Conservation (phyloP, 1,140 invertebrate genomes). For the Globodera rostochiensis region DNA sequence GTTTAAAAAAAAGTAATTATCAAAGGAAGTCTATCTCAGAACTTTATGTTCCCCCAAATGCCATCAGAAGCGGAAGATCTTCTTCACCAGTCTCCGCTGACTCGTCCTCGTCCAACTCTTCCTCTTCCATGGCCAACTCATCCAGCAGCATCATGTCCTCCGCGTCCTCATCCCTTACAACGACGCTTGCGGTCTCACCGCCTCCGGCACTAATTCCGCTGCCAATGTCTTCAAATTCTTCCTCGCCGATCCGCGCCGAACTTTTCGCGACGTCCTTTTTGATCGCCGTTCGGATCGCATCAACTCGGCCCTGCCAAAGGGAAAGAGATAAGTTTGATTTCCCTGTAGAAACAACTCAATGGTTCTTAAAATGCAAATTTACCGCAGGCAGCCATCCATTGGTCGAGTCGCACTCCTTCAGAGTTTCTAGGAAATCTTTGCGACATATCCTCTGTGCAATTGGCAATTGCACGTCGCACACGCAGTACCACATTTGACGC, state of each 20-base stretch:
- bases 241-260: constrained; percentile 29
- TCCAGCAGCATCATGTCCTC: constrained; percentile 6
- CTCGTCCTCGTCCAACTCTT: constrained; percentile 20
- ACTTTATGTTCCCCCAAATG: no score
- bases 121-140: constrained; percentile 14
- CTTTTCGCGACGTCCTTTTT: constrained; percentile 57
- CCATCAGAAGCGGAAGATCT: neutral
- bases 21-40: no score
- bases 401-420: constrained; percentile 29
- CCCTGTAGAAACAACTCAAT: neutral
- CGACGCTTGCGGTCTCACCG: neutral
- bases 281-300: constrained; percentile 54
- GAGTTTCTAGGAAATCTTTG: constrained; percentile 23
- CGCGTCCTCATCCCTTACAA: neutral
- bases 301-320: constrained; percentile 38
- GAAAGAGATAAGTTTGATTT: neutral
- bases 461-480: constrained; percentile 59
- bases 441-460: constrained; percentile 48
- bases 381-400: constrained; percentile 58
- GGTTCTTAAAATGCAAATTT: neutral
- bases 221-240: constrained; percentile 2
- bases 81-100: neutral
- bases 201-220: neutral
- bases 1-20: no score
- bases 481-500: constrained; percentile 64